Percentiles rank a stretch among this genome's conserved stretches.
Conservation (phyloP, 2,888 invertebrate species). For the Aleiodes alternator region DNA sequence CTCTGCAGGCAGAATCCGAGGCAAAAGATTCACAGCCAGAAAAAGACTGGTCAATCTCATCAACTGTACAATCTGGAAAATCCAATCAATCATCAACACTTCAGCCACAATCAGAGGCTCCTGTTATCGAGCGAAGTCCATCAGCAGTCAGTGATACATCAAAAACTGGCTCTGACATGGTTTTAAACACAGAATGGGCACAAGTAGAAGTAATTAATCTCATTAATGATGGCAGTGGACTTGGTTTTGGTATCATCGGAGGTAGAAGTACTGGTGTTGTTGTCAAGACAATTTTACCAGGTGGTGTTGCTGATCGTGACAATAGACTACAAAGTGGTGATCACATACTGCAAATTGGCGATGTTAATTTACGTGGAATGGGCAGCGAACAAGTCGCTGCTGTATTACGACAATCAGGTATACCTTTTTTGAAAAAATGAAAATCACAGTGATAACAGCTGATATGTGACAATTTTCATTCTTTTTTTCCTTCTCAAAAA, state of each 20-base stretch:
- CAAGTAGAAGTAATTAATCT: conserved; percentile 99
- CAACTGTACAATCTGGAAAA: conserved; percentile 41
- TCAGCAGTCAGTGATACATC: conserved; percentile 83
- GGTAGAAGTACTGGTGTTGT: conserved; percentile 99
- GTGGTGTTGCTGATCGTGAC: conserved; percentile 98
- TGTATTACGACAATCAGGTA: conserved; percentile 94
- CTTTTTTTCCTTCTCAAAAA: too few species aligned
- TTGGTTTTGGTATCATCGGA: conserved; percentile 99
- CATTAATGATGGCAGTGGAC: conserved; percentile 97
- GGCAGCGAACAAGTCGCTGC: conserved; percentile 98
- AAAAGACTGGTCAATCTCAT: conserved; percentile 68
- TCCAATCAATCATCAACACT: conserved; percentile 51
- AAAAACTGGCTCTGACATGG: conserved; percentile 82
- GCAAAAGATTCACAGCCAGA: conserved; percentile 71
- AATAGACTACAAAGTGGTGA: conserved; percentile 97
- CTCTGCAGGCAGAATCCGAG: conserved; percentile 68
- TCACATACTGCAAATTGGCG: conserved; percentile 96
- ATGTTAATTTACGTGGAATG: conserved; percentile 96
- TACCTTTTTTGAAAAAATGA: too few species aligned
- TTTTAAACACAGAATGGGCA: conserved; percentile 99
- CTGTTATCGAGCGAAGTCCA: conserved; percentile 75
- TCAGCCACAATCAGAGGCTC: conserved; percentile 60
- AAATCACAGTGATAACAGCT: too few species aligned
- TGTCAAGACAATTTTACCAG: conserved; percentile 98
- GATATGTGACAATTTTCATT: too few species aligned